Conservation (phyloP, 1,140 invertebrate species). For the Neodiprion fabricii region DNA sequence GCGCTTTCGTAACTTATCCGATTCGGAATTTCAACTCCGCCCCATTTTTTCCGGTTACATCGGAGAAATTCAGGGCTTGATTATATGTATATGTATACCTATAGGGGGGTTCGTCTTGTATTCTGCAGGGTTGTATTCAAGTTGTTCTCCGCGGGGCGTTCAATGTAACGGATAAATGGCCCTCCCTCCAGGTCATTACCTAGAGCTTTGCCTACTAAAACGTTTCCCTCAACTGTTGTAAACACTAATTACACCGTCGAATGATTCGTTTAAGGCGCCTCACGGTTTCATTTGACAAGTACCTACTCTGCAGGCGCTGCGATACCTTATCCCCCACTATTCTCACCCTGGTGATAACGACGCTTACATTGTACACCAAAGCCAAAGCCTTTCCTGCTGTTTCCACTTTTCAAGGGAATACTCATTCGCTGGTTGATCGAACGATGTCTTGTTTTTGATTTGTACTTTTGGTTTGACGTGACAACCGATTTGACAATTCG, state of each 20-base stretch:
- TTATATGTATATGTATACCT: not conserved
- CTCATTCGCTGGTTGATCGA: no score
- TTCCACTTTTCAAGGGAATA: no score
- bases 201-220: conserved; percentile 7
- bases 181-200: conserved; percentile 2
- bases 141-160: not conserved
- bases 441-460: no score
- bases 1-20: no score
- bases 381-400: no score
- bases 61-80: not conserved
- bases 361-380: no score
- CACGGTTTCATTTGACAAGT: not conserved
- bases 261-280: conserved; percentile 1
- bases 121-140: not conserved
- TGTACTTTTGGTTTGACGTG: no score
- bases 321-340: not conserved
- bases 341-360: not conserved
- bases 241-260: conserved; percentile 4
- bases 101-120: not conserved
- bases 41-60: not conserved
- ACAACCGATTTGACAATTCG: no score
- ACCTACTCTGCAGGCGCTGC: not conserved
- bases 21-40: no score
- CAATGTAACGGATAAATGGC: conserved; percentile 7
- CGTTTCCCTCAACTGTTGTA: conserved; percentile 1